A percentile compares a stretch with the other conserved stretches of the same genome.
Evolutionary conservation across 2,888 invertebrate genomes (phyloP).

Genomic region (Phytoseiulus persimilis): DNA sequence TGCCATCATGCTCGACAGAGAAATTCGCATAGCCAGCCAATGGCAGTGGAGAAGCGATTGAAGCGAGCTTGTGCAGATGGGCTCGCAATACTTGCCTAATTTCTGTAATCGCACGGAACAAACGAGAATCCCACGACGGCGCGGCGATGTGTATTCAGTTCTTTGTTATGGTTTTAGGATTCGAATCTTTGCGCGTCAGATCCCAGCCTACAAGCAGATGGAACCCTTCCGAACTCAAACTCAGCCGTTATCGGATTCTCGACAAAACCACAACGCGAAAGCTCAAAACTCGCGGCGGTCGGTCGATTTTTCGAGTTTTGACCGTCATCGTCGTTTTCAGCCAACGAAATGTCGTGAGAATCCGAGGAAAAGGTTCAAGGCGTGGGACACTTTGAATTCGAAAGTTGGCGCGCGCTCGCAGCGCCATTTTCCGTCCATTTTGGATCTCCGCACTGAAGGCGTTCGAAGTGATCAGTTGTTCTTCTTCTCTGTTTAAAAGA

Average conservation of each 20-base stretch:
- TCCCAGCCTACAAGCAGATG: background rate
- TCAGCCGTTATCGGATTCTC: background rate
- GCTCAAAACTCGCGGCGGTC: background rate
- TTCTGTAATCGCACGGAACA: background rate
- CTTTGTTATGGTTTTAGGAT: background rate
- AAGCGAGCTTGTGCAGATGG: no score
- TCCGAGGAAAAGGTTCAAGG: background rate
- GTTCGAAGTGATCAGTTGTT: background rate
- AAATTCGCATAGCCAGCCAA: background rate
- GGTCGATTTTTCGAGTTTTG: background rate
- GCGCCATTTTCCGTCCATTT: background rate
- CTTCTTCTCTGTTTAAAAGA: background rate
- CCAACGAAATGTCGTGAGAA: background rate
- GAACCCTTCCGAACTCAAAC: background rate
- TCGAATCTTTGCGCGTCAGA: background rate
- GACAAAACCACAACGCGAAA: background rate
- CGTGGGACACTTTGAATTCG: background rate
- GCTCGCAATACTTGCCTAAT: background rate
- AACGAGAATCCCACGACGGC: background rate
- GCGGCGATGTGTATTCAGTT: background rate
- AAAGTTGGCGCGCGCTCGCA: constrained; percentile 10
- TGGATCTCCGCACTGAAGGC: constrained; percentile 25
- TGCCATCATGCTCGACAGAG: background rate
- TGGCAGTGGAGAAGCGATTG: no score
- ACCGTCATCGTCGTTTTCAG: background rate